Evolutionary conservation across 2,113 vertebrate genomes (phyloP), one percentile per base, ranked within the genome.

Genomic region (Eira barbara): DNA sequence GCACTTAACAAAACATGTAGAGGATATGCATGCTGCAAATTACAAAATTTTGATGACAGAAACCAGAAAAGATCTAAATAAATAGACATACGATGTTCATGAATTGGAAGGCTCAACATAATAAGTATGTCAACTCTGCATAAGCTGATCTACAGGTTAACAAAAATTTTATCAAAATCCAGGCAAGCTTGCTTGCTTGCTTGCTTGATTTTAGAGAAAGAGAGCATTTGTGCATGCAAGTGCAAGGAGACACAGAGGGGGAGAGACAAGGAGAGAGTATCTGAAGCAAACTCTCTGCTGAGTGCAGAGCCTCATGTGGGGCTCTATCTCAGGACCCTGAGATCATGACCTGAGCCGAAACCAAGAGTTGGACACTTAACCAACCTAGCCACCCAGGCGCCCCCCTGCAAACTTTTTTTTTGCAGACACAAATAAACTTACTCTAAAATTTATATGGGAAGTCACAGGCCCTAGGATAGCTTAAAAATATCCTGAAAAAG

Each of bases 61-160:
- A 93, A 83, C 95, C 36, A 93, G 23, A 96, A 36, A 82, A 95
- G 57, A 59, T 47, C n/a, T 49, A 95, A 82, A 65, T 83, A 73
- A 83, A 31, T 71, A 25, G 34, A 95, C 59, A 88, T 12, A 79
- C 8, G 10, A 29, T 67, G 14, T 73, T 93, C 31, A 94, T 31
- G 63, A 91, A 69, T 29, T 81, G 6, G 15, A 73, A 79, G 31
- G 45, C 7, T 29, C 18, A 81, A 45, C 23, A 78, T 21, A 74
- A 27, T 81, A 81, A 69, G 23, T 34, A 86, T 71, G n/a, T 49
- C 47, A 85, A 15, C 74, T 65, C 18, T 67, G 83, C 36, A 45
- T 13, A 73, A 83, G 63, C 0, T 96, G 21, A 88, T 84, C 11
- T 81, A 34, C 34, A 92, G 39, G 12, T 89, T 85, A 74, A 94